Conservation (phyloP, 2,797 vertebrate genomes). For the Cynodonichthys magdalenae region DNA sequence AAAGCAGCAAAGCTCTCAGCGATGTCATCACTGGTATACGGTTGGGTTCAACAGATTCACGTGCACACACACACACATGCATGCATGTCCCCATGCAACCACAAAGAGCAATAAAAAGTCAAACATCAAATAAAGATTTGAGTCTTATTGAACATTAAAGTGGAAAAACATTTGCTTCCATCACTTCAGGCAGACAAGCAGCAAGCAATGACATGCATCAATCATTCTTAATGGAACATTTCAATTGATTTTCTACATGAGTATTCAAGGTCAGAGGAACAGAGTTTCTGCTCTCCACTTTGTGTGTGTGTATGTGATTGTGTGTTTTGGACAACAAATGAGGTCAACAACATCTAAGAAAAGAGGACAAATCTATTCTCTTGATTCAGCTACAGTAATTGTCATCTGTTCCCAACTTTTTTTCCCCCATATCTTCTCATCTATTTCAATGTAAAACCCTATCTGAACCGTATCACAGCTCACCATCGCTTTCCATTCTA, state of each 20-base stretch:
- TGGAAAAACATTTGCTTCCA: constrained; percentile 57
- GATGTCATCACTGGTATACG: constrained; percentile 76
- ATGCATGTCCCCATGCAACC: not conserved
- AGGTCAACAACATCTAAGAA: constrained; percentile 52
- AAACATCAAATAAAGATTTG: constrained; percentile 35
- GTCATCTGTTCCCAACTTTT: constrained; percentile 32
- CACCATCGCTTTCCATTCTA: constrained; percentile 58
- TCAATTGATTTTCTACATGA: constrained; percentile 72
- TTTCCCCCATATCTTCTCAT: constrained; percentile 53
- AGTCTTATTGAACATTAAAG: constrained; percentile 61
- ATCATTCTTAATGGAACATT: constrained; percentile 78
- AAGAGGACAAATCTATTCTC: constrained; percentile 27
- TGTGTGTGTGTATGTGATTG: constrained; percentile 25
- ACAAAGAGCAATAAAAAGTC: constrained; percentile 30
- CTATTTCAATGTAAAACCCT: constrained; percentile 45
- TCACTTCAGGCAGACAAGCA: constrained; percentile 52
- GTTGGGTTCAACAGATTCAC: constrained; percentile 49
- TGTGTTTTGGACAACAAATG: constrained; percentile 34
- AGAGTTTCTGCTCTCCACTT: constrained; percentile 25
- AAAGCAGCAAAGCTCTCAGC: constrained; percentile 68
- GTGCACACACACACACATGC: not conserved
- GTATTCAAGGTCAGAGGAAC: constrained; percentile 73
- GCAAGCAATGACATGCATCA: constrained; percentile 72
- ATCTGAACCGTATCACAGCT: constrained; percentile 50
- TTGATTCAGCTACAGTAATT: constrained; percentile 23